phyloP scores from a whole-genome alignment of 1,140 invertebrate species.

The Agrilus planipennis region DNA sequence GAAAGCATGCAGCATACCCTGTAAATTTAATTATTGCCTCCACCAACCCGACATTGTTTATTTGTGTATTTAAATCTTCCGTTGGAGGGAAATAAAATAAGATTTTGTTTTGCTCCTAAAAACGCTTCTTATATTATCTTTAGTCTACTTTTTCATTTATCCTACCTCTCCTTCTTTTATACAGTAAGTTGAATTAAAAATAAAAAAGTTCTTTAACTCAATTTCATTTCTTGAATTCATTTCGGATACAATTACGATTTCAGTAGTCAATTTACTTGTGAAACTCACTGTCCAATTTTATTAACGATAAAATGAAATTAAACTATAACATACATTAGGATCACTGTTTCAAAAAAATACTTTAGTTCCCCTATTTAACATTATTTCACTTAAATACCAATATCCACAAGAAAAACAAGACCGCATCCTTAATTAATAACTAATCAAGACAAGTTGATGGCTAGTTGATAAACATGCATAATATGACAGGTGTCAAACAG shows the following conservation, averaged over 20 bases:
- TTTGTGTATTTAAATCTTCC: conserved; percentile 66
- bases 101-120: conserved; percentile 81
- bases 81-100: conserved; percentile 75
- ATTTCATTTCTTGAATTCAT: conserved; percentile 12
- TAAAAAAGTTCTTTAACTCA: conserved; percentile 26
- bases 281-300: too few species aligned
- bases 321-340: too few species aligned
- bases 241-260: not conserved
- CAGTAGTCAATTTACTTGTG: too few species aligned
- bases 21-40: conserved; percentile 89
- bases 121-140: conserved; percentile 15
- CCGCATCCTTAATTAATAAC: too few species aligned
- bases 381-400: too few species aligned
- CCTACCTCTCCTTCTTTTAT: conserved; percentile 25
- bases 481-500: too few species aligned
- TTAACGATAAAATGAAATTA: too few species aligned
- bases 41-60: conserved; percentile 81
- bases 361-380: too few species aligned
- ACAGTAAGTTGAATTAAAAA: conserved; percentile 24
- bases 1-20: conserved; percentile 48
- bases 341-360: too few species aligned
- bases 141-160: not conserved
- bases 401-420: too few species aligned
- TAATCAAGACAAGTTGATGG: too few species aligned
- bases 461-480: too few species aligned